Conservation (phyloP, 2,797 vertebrate genomes). For the Glossophaga mutica region DNA sequence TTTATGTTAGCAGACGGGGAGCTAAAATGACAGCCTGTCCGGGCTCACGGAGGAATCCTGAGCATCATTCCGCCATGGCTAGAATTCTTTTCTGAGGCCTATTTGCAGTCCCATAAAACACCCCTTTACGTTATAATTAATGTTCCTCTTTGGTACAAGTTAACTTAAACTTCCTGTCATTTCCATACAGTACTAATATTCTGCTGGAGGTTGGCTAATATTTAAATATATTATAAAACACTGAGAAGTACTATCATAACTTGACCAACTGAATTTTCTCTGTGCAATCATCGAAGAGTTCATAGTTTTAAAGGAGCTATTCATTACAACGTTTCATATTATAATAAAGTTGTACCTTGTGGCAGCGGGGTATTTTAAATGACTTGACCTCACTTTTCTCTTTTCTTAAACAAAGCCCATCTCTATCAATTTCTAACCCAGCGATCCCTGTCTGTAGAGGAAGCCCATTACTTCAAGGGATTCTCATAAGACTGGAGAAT, state of each 20-base stretch:
- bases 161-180: constrained; percentile 47
- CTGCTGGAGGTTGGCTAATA: constrained; percentile 13
- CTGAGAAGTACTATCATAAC: not conserved
- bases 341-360: constrained; percentile 60
- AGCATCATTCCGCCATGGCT: not conserved
- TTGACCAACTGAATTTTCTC: constrained; percentile 43
- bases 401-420: not conserved
- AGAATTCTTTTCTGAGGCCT: not conserved
- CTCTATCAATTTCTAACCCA: not conserved
- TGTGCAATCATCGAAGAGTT: constrained; percentile 58
- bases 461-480: not conserved
- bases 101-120: not conserved
- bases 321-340: constrained; percentile 57
- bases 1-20: not conserved
- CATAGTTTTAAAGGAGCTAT: constrained; percentile 58
- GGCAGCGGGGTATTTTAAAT: constrained; percentile 52
- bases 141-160: not conserved
- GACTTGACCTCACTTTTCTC: not conserved
- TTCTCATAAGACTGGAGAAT: not conserved
- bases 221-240: constrained; percentile 27
- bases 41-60: not conserved
- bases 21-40: not conserved
- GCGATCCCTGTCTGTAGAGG: not conserved
- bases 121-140: constrained; percentile 28
- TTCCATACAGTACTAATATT: not conserved